Base-by-base conservation (phyloP, 2,888 invertebrate species). In the Tigriopus californicus region DNA sequence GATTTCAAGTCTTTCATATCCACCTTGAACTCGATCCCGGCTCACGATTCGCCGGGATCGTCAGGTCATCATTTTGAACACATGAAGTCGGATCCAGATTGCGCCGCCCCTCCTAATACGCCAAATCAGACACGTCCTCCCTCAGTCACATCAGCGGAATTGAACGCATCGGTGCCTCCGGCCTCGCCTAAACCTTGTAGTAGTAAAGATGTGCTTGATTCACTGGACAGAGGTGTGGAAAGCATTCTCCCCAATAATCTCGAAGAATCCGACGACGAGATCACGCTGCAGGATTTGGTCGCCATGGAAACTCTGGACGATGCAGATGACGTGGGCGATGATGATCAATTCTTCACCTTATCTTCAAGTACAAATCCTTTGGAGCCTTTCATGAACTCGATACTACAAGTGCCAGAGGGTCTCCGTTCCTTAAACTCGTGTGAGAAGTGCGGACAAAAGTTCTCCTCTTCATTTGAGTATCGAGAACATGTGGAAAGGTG, bases 261-360 rank as follows among this genome's bases (percentile, higher is more conserved):
- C 11, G 40, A 40, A 41, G 56, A 56, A 12, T 18, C 15, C 20
- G 59, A 59, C 5, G 59, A 59, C 18, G 53, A 59, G 41, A 52
- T 59, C 18, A 53, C 44, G n/a, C 44, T 59, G 12, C 59, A 58
- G 33, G 59, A 59, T 59, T 25, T 59, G 20, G 49, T 59, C 4
- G 59, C 59, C 10, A 15, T 59, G 20, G 59, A 59, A 25, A 52
- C 59, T 5, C 41, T 59, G 48, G 59, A 59, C 6, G 20, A 22
- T 13, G 24, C 15, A 13, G 13, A 49, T 6, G 59, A 59, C n/a
- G 22, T 41, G 41, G 52, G 25, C 24, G 48, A 49, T 15, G 49
- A 48, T 11, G 57, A 57, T 15, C 47, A 18, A 20, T 18, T 44
- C 8, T 54, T 54, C 18, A 54, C 54, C 22, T 10, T 54, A 4